Percentiles rank a stretch among this genome's conserved stretches.
Evolutionary conservation across 2,797 vertebrate genomes (phyloP).

Genomic region (Otus scops): DNA sequence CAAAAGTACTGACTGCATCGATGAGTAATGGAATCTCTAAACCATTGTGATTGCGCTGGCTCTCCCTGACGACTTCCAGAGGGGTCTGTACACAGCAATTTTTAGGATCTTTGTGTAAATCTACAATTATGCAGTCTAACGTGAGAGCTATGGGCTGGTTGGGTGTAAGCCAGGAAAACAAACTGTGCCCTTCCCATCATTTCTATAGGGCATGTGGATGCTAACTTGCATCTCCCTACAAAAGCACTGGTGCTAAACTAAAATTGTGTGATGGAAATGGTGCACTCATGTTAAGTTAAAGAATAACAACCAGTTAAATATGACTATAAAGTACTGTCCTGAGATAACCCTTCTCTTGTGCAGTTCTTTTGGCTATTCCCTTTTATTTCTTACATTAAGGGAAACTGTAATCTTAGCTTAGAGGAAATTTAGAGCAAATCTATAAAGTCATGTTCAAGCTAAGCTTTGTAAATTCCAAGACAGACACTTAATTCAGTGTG

Average conservation of each 20-base stretch:
- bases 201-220: accelerated
- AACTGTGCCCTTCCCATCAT: not conserved
- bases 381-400: not conserved
- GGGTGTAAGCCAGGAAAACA: not conserved
- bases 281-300: not conserved
- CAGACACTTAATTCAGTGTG: constrained; percentile 12
- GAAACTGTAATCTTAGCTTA: constrained; percentile 1
- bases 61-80: not conserved
- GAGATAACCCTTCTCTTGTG: not conserved
- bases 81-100: not conserved
- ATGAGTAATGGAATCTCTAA: not conserved
- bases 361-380: not conserved
- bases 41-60: not conserved
- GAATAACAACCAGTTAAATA: not conserved
- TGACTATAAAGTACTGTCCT: not conserved
- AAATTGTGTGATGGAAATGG: not conserved
- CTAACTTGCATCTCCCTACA: not conserved
- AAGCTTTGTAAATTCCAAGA: constrained; percentile 49
- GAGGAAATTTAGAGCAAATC: constrained; percentile 3
- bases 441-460: constrained; percentile 4
- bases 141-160: not conserved
- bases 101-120: not conserved
- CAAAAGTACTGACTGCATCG: not conserved
- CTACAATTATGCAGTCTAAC: accelerated
- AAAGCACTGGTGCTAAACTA: not conserved